Evolutionary conservation across 2,888 invertebrate genomes (phyloP).

Genomic region (Steinernema carpocapsae): DNA sequence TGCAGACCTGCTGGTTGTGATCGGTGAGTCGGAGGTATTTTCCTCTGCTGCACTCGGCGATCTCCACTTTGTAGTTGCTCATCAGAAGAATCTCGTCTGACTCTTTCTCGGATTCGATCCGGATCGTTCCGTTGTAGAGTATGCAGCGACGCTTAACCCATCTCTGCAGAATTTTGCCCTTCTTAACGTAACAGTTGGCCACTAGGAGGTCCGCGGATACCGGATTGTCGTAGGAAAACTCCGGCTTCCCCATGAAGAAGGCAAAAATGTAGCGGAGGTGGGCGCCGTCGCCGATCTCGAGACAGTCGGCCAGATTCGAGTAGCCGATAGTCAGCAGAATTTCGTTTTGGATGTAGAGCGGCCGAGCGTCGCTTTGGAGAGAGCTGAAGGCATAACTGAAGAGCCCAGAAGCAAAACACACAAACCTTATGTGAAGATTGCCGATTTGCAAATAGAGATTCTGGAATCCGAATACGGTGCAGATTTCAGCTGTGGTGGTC

Average conservation of each 20-base stretch:
- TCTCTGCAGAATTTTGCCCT: slow-evolving; percentile 70
- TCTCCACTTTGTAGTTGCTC: slow-evolving; percentile 40
- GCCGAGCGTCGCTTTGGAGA: slow-evolving; percentile 70
- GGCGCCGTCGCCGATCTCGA: slow-evolving; percentile 68
- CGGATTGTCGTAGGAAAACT: not conserved
- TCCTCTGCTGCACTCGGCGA: slow-evolving; percentile 37
- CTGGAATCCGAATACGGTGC: slow-evolving; percentile 68
- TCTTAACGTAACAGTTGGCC: slow-evolving; percentile 56
- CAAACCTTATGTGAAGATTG: slow-evolving; percentile 26
- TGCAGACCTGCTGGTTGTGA: slow-evolving; percentile 36
- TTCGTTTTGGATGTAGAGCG: slow-evolving; percentile 71
- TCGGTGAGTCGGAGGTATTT: slow-evolving; percentile 38
- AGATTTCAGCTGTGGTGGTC: slow-evolving; percentile 69
- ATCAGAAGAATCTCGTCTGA: slow-evolving; percentile 44
- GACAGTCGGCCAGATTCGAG: slow-evolving; percentile 16
- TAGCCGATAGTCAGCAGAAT: slow-evolving; percentile 40
- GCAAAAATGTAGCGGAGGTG: slow-evolving; percentile 65
- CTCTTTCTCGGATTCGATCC: slow-evolving; percentile 69
- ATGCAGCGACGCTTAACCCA: slow-evolving; percentile 70
- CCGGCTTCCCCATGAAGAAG: slow-evolving; percentile 41
- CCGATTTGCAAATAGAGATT: slow-evolving; percentile 34
- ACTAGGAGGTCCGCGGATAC: slow-evolving; percentile 36
- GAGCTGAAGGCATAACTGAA: slow-evolving; percentile 69
- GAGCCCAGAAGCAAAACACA: not conserved
- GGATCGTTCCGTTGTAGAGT: slow-evolving; percentile 70